Evolutionary conservation across 1,140 invertebrate genomes (phyloP).

Genomic region (Rhopalosiphum maidis): DNA sequence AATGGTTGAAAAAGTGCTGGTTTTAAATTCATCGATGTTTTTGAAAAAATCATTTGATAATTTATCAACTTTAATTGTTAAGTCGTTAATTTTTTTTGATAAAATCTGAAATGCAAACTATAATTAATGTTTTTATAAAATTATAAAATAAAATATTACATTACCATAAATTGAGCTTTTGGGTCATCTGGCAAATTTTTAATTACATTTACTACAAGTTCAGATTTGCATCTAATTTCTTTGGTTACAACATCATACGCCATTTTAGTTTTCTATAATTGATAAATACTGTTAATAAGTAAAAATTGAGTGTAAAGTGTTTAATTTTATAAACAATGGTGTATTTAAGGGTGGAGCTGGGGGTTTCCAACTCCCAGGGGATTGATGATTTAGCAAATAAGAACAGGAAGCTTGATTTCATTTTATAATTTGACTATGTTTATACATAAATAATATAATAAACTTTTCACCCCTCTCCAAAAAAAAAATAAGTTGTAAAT

Average conservation of each 20-base stretch:
- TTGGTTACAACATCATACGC: slow-evolving; percentile 17
- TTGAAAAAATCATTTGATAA: neutral
- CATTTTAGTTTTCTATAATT: slow-evolving; percentile 18
- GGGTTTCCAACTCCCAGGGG: too few species aligned
- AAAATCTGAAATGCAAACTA: slow-evolving; percentile 5
- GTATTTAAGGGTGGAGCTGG: too few species aligned
- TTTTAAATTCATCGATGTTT: neutral
- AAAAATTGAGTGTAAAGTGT: neutral
- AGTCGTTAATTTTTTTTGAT: neutral
- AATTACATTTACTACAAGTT: slow-evolving; percentile 28
- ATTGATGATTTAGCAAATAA: too few species aligned
- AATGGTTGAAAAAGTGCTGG: neutral
- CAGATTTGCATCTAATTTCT: slow-evolving; percentile 30
- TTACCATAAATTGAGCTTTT: slow-evolving; percentile 13
- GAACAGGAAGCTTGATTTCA: too few species aligned
- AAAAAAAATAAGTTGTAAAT: too few species aligned
- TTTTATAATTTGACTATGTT: too few species aligned
- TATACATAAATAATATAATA: too few species aligned
- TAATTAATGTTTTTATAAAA: neutral
- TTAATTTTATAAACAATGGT: too few species aligned
- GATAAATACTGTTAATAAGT: neutral
- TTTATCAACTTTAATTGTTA: neutral
- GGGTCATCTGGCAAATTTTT: neutral
- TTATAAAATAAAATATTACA: neutral
- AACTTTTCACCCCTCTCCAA: too few species aligned